A percentile compares a stretch with the other conserved stretches of the same genome.
These are phyloP conservation scores for Epirrhoe tristata DNA, from an alignment of 2,888 invertebrate genomes.

Conservation along the genomic window DNA sequence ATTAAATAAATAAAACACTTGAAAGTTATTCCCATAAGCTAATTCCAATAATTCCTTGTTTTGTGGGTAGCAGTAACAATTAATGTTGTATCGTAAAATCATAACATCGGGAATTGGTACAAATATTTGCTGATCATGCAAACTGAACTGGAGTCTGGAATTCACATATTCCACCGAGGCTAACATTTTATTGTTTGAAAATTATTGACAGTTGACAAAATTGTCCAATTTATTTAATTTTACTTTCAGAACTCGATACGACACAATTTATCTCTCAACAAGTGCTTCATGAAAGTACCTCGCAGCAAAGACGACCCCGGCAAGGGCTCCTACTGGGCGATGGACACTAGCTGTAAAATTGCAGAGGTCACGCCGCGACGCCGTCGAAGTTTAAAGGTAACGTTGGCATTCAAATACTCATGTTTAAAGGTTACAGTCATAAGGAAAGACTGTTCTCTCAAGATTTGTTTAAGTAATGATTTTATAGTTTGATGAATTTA, in stretches of 20 bases:
- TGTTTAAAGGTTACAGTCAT: neutral
- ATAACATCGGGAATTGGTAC: too few relatives aligned
- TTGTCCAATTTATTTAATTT: too few relatives aligned
- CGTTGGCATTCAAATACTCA: neutral
- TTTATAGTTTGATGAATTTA: neutral
- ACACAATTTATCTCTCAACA: constrained; percentile 89
- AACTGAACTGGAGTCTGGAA: too few relatives aligned
- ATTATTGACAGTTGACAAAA: neutral
- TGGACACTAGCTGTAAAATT: constrained; percentile 84
- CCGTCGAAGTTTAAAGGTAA: constrained; percentile 79
- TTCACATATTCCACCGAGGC: too few relatives aligned
- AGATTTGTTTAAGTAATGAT: neutral
- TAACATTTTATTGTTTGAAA: neutral
- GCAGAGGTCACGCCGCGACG: constrained; percentile 83
- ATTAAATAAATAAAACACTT: too few relatives aligned
- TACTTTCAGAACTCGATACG: constrained; percentile 88
- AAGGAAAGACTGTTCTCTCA: neutral
- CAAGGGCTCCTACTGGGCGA: constrained; percentile 88
- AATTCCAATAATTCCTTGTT: too few relatives aligned
- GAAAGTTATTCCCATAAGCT: too few relatives aligned
- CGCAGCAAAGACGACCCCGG: constrained; percentile 90
- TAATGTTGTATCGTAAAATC: too few relatives aligned
- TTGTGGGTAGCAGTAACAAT: too few relatives aligned
- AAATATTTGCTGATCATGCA: too few relatives aligned
- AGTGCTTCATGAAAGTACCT: constrained; percentile 90